These are phyloP conservation scores for Macroglossus sobrinus DNA, from an alignment of 2,113 vertebrate species.

Conservation along the genomic window DNA sequence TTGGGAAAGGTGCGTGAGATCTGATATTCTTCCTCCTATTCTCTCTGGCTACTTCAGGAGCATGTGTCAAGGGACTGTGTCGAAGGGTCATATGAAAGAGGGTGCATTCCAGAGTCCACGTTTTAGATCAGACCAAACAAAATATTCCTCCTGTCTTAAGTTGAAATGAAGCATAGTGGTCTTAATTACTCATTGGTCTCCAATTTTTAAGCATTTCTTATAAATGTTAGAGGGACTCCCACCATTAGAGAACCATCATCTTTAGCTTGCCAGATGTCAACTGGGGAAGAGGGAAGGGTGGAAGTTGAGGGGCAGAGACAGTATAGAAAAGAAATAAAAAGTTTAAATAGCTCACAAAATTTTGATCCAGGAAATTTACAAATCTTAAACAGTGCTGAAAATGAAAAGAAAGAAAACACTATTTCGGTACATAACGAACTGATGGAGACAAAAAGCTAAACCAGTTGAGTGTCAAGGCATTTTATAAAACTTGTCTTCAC, in stretches of 20 bases:
- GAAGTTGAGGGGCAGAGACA: not conserved
- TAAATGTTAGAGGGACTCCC: not conserved
- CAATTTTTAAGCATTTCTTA: not conserved
- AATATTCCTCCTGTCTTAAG: not conserved
- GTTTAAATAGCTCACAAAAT: conserved; percentile 36
- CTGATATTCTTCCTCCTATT: not conserved
- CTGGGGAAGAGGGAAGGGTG: not conserved
- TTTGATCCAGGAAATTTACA: conserved; percentile 51
- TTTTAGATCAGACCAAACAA: not conserved
- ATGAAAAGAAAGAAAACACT: conserved; percentile 65
- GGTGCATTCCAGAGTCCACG: not conserved
- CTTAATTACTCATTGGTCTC: not conserved
- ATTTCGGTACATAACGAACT: conserved; percentile 46
- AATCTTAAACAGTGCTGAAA: conserved; percentile 60
- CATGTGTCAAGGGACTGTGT: not conserved
- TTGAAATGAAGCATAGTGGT: not conserved
- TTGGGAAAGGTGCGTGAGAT: not conserved
- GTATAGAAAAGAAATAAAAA: not conserved
- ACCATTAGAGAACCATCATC: not conserved
- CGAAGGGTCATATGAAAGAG: not conserved
- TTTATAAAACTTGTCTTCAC: conserved; percentile 56
- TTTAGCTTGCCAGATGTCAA: not conserved
- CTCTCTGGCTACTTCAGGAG: not conserved
- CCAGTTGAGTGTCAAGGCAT: not conserved
- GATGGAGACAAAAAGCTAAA: conserved; percentile 46